Conservation (phyloP, 2,113 vertebrate genomes). For the Serilophus lunatus region DNA sequence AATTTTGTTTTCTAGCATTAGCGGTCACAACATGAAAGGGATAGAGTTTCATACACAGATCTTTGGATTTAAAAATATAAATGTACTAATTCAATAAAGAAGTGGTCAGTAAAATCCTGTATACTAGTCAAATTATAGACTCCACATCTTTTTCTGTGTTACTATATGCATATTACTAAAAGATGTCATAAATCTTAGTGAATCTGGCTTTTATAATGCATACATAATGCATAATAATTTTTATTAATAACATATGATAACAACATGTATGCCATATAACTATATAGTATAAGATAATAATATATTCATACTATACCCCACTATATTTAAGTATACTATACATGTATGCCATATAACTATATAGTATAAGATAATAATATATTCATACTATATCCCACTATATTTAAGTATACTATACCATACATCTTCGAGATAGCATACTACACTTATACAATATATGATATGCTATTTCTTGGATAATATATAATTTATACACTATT, state of each 20-base stretch:
- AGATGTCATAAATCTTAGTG: neutral
- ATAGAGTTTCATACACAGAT: neutral
- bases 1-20: neutral
- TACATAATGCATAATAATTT: no score
- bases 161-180: neutral
- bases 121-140: neutral
- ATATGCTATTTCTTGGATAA: neutral
- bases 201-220: neutral
- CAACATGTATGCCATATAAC: neutral
- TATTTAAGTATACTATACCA: neutral
- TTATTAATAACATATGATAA: neutral
- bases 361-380: neutral
- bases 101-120: neutral
- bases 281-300: neutral
- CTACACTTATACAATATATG: neutral
- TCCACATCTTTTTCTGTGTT: neutral
- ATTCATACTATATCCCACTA: neutral
- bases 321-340: neutral
- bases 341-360: neutral
- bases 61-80: neutral
- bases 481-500: neutral
- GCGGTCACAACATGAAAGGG: neutral
- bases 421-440: neutral
- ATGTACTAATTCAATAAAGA: neutral
- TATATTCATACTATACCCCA: neutral